Percentiles rank a stretch among this genome's conserved stretches.
phyloP scores from a whole-genome alignment of 1,140 invertebrate species.

The Neotoxoptera formosana region DNA sequence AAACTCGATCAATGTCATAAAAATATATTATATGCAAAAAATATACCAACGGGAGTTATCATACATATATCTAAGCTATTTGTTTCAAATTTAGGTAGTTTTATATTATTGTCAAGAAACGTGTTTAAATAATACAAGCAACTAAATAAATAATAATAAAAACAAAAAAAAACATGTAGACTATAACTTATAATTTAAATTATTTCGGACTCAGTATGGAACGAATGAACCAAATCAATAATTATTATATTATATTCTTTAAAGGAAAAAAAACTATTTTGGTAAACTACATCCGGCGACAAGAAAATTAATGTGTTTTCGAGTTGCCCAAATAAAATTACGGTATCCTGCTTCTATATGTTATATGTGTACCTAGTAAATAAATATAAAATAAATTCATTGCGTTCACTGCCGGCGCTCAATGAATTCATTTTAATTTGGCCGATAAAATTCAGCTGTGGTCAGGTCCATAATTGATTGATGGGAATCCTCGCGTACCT shows the following conservation, averaged over 20 bases:
- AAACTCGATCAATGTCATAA: too few relatives aligned
- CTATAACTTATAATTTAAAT: neutral
- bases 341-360: too few relatives aligned
- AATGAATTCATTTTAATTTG: conserved; percentile 45
- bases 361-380: neutral
- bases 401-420: neutral
- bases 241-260: neutral
- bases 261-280: neutral
- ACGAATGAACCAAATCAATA: neutral
- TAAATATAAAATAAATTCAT: conserved; percentile 22
- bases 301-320: neutral
- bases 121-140: neutral
- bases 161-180: neutral
- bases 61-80: too few relatives aligned
- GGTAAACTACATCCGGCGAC: neutral
- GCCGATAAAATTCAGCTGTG: conserved; percentile 26
- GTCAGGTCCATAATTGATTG: conserved; percentile 35
- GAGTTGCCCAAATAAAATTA: neutral
- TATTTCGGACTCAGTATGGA: neutral
- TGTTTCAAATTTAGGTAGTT: too few relatives aligned
- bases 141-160: neutral
- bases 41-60: too few relatives aligned
- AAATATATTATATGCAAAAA: too few relatives aligned
- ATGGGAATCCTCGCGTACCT: neutral
- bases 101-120: too few relatives aligned